Conservation (phyloP, 2,888 invertebrate genomes). For the Poecilobothrus nobilitatus region DNA sequence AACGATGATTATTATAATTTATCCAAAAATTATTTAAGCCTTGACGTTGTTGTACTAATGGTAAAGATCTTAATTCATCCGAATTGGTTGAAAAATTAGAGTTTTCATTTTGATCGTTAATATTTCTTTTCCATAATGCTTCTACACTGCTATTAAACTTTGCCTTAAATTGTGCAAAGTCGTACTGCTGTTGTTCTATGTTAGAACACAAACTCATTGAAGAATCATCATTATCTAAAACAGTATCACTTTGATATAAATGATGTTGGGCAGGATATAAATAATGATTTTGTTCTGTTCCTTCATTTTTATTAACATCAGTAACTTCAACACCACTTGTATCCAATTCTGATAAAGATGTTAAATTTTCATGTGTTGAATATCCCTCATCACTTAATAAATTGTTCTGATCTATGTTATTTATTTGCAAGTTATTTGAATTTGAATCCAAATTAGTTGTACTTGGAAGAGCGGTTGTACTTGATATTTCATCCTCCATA, state of each 20-base stretch:
- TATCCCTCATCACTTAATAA: slow-evolving; percentile 18
- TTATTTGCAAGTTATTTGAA: background rate
- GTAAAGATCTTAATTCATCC: slow-evolving; percentile 8
- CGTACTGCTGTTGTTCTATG: slow-evolving; percentile 24
- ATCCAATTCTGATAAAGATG: slow-evolving; percentile 17
- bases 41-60: slow-evolving; percentile 23
- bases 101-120: slow-evolving; percentile 6
- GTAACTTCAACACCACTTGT: slow-evolving; percentile 7
- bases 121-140: slow-evolving; percentile 51
- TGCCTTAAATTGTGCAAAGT: slow-evolving; percentile 39
- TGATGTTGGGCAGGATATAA: slow-evolving; percentile 11
- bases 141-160: slow-evolving; percentile 62
- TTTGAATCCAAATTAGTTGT: background rate
- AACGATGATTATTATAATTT: slow-evolving; percentile 33
- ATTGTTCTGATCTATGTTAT: background rate
- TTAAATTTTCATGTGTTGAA: slow-evolving; percentile 19
- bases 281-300: slow-evolving; percentile 15
- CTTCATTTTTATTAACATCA: slow-evolving; percentile 16
- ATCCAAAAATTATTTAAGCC: slow-evolving; percentile 33
- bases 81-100: background rate
- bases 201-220: slow-evolving; percentile 11
- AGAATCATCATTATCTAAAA: slow-evolving; percentile 8
- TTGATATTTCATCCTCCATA: slow-evolving; percentile 9
- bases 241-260: slow-evolving; percentile 1
- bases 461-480: background rate